Conservation (phyloP, 2,113 vertebrate genomes). For the Gyps fulvus region DNA sequence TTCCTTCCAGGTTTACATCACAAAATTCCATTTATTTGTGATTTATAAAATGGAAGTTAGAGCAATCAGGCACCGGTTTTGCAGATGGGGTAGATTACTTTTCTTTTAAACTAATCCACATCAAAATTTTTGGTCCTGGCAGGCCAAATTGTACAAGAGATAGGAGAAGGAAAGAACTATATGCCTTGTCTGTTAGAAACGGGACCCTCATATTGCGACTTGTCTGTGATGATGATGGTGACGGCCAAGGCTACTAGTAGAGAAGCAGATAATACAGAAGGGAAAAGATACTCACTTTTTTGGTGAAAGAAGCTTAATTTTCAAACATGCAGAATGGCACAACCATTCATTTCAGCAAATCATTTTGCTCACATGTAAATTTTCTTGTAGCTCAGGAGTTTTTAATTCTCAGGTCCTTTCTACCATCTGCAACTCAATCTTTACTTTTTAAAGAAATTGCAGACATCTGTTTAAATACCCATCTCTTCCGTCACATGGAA, state of each 20-base stretch:
- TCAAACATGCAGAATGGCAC: slow-evolving; percentile 19
- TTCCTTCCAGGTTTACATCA: neutral
- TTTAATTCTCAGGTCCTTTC: slow-evolving; percentile 58
- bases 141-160: neutral
- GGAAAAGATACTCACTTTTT: neutral
- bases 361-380: slow-evolving; percentile 59
- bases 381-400: slow-evolving; percentile 35
- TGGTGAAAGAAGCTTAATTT: neutral
- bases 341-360: slow-evolving; percentile 40
- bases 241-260: neutral
- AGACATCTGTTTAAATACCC: slow-evolving; percentile 72
- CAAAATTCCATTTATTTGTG: neutral
- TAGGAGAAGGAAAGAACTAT: neutral
- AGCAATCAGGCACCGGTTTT: neutral
- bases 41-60: neutral
- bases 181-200: neutral
- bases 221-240: neutral
- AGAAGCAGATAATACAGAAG: neutral
- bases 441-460: slow-evolving; percentile 61
- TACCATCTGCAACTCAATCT: slow-evolving; percentile 69
- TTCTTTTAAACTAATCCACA: slow-evolving; percentile 17
- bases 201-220: neutral
- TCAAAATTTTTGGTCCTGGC: neutral
- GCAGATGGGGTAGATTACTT: neutral
- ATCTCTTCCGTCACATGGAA: slow-evolving; percentile 59